Base-by-base conservation (phyloP, 2,113 vertebrate genomes). In the Eudyptes chrysolophus region DNA sequence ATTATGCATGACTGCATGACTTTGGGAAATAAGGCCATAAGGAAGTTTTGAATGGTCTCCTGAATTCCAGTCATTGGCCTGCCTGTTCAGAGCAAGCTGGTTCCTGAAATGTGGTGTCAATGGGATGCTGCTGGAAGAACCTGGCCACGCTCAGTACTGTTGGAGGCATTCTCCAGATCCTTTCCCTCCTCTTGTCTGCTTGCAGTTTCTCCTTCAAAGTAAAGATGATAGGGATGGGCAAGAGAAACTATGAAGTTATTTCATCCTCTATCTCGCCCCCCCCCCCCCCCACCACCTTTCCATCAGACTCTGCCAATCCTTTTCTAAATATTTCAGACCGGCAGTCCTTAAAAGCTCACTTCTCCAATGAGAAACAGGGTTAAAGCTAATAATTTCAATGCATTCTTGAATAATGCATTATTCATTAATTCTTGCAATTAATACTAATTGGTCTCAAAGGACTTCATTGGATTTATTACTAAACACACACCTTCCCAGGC, bases 211-310 rank as follows among this genome's bases (percentile, higher is more conserved):
- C 52, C 22, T 85, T 86, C 30, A 32, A 86, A 69, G 46, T 57
- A 69, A 80, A 94, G 18, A 32, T 46, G 12, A 24, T 3, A 29
- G 4, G 4, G 8, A n/a, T 26, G 10, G 11, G 5, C 40, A 46
- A 46, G 8, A 75, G 19, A 82, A 92, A 64, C 4, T 2, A 24
- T n/a, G 2, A 70, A 78, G 19, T 75, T 58, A 42, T 40, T 46
- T 38, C 16, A 30, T 26, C 19, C 4, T 55, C 9, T 65, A 0
- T 36, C 9, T 34, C 26, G 17, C 13, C 10, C 11, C 2, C 6
- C 36, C 36, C 36, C 36, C 36, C 1, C 4, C 27, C 13, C 27
- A 69, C 1, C 4, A 49, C 10, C 7, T 84, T 87, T 92, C 27
- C 18, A 29, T 42, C 30, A 70, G 18, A 40, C 1, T 42, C 52